phyloP scores from a whole-genome alignment of 2,888 invertebrate species.

The Steinernema hermaphroditum region DNA sequence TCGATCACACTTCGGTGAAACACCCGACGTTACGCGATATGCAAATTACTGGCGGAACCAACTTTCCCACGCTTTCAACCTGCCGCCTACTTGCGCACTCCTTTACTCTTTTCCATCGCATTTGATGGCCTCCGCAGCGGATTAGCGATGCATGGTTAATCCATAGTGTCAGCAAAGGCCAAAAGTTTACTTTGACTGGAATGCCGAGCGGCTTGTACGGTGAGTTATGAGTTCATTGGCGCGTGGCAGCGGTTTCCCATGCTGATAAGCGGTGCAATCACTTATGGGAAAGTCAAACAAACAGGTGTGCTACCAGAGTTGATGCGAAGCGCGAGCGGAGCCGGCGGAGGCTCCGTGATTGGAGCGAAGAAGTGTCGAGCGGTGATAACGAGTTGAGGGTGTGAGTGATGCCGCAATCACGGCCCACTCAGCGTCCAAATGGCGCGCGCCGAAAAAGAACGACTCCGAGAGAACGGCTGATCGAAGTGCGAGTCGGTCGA shows the following conservation, averaged over 20 bases:
- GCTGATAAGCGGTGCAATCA: slow-evolving; percentile 24
- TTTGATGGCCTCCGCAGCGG: background rate
- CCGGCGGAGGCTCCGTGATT: background rate
- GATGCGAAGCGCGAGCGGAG: background rate
- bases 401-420: slow-evolving; percentile 26
- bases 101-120: background rate
- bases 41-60: slow-evolving; percentile 25
- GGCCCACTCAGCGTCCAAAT: background rate
- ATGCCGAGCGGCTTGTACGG: background rate
- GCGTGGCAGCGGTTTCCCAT: slow-evolving; percentile 29
- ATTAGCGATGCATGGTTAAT: slow-evolving; percentile 19
- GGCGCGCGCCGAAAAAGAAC: background rate
- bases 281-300: slow-evolving; percentile 31
- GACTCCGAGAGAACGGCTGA: background rate
- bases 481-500: background rate
- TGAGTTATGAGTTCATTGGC: background rate
- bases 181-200: slow-evolving; percentile 14
- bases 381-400: slow-evolving; percentile 18
- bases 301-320: slow-evolving; percentile 26
- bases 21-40: slow-evolving; percentile 23
- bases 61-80: slow-evolving; percentile 27
- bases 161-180: slow-evolving; percentile 30
- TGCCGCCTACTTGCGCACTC: background rate
- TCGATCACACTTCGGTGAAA: slow-evolving; percentile 12
- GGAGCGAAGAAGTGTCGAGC: background rate